Evolutionary conservation across 2,797 vertebrate genomes (phyloP), one percentile per base, ranked within the genome.

Genomic region (Gadopsis marmoratus): DNA sequence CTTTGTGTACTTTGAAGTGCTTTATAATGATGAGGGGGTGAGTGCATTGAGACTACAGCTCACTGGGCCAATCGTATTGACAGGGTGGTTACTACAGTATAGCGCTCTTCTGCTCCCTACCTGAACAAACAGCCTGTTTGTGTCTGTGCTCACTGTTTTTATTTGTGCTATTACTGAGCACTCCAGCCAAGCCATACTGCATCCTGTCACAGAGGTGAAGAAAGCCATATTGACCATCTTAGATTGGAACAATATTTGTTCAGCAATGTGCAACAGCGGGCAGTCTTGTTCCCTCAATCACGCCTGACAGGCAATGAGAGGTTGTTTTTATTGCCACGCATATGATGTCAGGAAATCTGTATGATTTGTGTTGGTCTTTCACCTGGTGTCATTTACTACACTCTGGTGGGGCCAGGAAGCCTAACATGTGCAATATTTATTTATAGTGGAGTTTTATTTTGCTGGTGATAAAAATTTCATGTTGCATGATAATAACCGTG

Each of bases 1-100:
- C 81, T 82, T 58, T 33, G 56, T 80, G 85, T 76, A 82, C 84
- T 89, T 84, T 87, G 62, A 79, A 89, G 82, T 77, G 83, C 80
- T 86, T 77, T 64, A 60, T 80, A 85, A 86, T 69, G 78, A 86
- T 16, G 62, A 71, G 54, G 19, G 61, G 61, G 13, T 11, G 61
- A 81, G 74, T 76, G 76, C 66, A 81, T 79, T 83, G 73, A 59
- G 75, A 62, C 68, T 4, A 50, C 65, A 67, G 76, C 76, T 81
- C 21, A 14, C 55, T 12, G 69, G 70, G 74, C 64, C 71, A 6
- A 65, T 84, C 4, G 43, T 56, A 76, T 59, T 58, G 74, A 86
- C 68, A 35, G 62, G 73, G 58, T 26, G 12, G 45, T 85, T 78
- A 75, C 66, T 41, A 63, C 78, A 69, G 79, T 69, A 67, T 3